Percentiles rank a stretch among this genome's conserved stretches.
Conservation (phyloP, 2,888 invertebrate genomes). For the Troides helena region DNA sequence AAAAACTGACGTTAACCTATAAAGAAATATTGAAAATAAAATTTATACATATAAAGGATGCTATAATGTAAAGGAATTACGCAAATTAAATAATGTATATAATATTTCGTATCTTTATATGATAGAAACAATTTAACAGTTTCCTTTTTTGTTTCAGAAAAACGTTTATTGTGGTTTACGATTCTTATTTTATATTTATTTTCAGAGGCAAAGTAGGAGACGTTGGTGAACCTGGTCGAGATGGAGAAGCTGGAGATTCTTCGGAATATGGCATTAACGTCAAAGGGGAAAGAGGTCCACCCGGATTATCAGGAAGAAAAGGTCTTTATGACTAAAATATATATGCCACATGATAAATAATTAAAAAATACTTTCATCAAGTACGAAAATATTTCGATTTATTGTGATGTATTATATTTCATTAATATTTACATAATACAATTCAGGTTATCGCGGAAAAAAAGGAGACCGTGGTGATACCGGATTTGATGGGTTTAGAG, state of each 20-base stretch:
- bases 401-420: background rate
- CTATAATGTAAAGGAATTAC: background rate
- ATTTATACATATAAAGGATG: too few relatives aligned
- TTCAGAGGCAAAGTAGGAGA: slow-evolving; percentile 65
- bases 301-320: slow-evolving; percentile 65
- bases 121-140: background rate
- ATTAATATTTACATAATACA: too few relatives aligned
- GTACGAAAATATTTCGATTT: background rate
- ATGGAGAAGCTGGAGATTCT: slow-evolving; percentile 63
- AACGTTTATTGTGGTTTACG: background rate
- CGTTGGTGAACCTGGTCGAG: slow-evolving; percentile 66
- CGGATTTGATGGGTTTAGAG: slow-evolving; percentile 60
- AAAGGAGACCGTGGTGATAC: slow-evolving; percentile 61
- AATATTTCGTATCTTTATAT: background rate
- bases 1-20: too few relatives aligned
- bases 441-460: slow-evolving; percentile 42
- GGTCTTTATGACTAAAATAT: slow-evolving; percentile 43
- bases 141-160: too few relatives aligned
- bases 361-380: background rate
- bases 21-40: too few relatives aligned
- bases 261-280: slow-evolving; percentile 48
- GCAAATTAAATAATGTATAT: background rate
- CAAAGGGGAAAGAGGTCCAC: slow-evolving; percentile 79
- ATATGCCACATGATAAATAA: background rate
- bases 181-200: slow-evolving; percentile 15